Evolutionary conservation across 2,113 vertebrate species (phyloP), one percentile per base, ranked within the genome.

Genomic region (Himantopus leucocephalus): DNA sequence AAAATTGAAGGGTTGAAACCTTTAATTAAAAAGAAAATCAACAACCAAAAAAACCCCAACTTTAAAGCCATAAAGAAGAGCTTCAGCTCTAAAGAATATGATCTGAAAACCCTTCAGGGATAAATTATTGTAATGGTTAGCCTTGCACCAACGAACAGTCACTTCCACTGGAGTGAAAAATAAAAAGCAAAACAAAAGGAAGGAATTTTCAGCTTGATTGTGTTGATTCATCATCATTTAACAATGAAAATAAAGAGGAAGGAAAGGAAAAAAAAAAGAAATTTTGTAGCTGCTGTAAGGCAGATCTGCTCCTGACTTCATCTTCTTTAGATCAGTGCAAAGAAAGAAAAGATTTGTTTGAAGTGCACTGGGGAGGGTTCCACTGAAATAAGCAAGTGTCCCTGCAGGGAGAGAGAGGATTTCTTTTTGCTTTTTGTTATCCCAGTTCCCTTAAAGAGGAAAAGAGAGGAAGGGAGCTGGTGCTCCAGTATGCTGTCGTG

Each of bases 1-100:
- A 91, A 92, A 93, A 87, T 35, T 85, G 80, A 94, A 87, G 68
- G 76, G 45, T 89, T 85, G 66, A 86, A 96, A 77, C 85, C 45
- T 68, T 92, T 96, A 91, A 93, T 95, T 96, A 92, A 81, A 94
- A 95, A 93, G 59, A 92, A 92, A 94, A 96, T 89, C 94, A 95
- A 87, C 81, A 91, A 68, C 27, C 2, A 17, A 64, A 92, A 30
- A 30, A 2, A 3, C 4, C 7, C 19, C 66, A 78, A 59, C 81
- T 96, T 93, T 90, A 80, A 94, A 96, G 47, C 35, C 52, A 78
- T 67, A 62, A 76, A 80, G 26, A 79, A 92, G 93, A 86, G 20
- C 21, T 71, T 74, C 63, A 47, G 18, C 41, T 81, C 52, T 81
- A 37, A 77, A 77, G 50, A 93, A 73, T 56, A 78, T 35, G 41